A percentile compares a stretch with the other conserved stretches of the same genome.
Evolutionary conservation across 2,113 vertebrate species (phyloP).

Genomic region (Tragelaphus imberbis): DNA sequence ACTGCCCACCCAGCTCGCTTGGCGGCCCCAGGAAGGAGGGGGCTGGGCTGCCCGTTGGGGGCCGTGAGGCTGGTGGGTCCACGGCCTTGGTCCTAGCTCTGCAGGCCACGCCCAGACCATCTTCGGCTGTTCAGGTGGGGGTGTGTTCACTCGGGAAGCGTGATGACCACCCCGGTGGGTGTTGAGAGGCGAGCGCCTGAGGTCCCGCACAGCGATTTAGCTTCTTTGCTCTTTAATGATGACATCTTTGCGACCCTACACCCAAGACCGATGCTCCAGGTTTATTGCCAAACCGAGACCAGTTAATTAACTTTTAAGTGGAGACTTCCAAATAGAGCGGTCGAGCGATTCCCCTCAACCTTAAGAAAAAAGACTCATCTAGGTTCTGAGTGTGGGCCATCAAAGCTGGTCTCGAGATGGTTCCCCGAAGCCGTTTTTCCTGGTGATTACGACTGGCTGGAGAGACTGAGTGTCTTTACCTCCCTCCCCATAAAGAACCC

Average conservation of each 20-base stretch:
- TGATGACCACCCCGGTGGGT: fast-evolving
- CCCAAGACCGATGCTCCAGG: neutral
- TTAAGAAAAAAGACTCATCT: neutral
- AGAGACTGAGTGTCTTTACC: neutral
- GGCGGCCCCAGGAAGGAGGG: neutral
- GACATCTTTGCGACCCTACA: neutral
- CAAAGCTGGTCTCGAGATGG: neutral
- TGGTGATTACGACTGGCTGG: neutral
- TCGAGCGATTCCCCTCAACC: neutral
- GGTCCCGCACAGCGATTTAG: neutral
- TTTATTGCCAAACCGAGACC: neutral
- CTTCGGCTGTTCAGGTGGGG: fast-evolving
- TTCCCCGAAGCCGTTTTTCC: neutral
- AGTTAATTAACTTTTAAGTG: neutral
- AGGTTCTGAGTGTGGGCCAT: neutral
- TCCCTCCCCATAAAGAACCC: fast-evolving
- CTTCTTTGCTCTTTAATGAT: neutral
- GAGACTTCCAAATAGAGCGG: neutral
- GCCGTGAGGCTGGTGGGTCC: fast-evolving
- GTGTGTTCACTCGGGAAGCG: fast-evolving
- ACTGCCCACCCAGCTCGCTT: fast-evolving
- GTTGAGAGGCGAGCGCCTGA: neutral
- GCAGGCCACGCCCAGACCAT: fast-evolving
- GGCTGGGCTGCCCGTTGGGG: fast-evolving
- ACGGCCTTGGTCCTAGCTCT: fast-evolving